These are phyloP conservation scores for Saguinus midas DNA, from an alignment of 2,113 vertebrate genomes.

Conservation along the genomic window DNA sequence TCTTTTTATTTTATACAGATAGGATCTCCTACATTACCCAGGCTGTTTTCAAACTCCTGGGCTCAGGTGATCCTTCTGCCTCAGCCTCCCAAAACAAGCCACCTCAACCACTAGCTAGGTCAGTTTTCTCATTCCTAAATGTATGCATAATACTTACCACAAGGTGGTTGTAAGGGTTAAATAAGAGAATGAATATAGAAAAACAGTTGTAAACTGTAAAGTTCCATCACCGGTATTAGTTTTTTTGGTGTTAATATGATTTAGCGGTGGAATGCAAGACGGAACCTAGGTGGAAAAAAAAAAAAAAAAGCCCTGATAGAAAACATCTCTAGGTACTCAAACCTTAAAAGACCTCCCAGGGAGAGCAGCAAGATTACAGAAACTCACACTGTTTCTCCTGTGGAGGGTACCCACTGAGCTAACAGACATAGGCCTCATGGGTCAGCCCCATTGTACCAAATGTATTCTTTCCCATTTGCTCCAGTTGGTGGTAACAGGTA, in stretches of 20 bases:
- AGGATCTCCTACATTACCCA: too few species aligned
- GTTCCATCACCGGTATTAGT: background rate
- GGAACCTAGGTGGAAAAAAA: background rate
- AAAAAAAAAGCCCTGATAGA: background rate
- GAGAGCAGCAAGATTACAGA: constrained; percentile 52
- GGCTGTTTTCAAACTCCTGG: too few species aligned
- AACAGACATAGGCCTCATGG: background rate
- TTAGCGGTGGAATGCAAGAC: constrained; percentile 46
- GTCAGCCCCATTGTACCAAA: constrained; percentile 50
- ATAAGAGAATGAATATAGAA: constrained; percentile 10
- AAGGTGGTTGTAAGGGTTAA: background rate
- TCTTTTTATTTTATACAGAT: too few species aligned
- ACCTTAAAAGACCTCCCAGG: constrained; percentile 63
- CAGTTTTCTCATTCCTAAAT: constrained; percentile 15
- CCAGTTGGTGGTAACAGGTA: constrained; percentile 60
- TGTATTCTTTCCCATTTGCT: constrained; percentile 67
- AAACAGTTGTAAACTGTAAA: constrained; percentile 36
- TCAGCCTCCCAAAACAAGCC: too few species aligned
- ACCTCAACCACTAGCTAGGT: background rate
- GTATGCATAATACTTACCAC: background rate
- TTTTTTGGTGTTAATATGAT: background rate
- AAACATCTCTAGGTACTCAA: constrained; percentile 27
- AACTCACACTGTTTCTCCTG: constrained; percentile 4
- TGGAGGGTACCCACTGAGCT: constrained; percentile 46
- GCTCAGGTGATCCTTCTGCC: too few species aligned